Percentiles rank a stretch among this genome's conserved stretches.
phyloP scores from a whole-genome alignment of 1,140 invertebrate species.

The Littorina saxatilis region DNA sequence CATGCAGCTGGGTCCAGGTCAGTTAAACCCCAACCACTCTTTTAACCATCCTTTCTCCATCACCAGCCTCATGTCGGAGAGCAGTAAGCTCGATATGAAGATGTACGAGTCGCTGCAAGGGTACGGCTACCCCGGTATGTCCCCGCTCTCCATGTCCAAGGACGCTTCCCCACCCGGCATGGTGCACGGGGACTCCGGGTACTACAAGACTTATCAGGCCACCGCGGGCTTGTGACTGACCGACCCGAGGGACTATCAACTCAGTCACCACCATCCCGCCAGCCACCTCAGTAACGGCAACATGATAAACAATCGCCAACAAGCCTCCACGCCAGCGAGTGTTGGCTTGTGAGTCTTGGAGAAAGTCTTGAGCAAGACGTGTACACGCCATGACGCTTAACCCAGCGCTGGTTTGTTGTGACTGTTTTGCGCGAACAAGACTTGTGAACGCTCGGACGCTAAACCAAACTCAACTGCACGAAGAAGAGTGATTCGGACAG shows the following conservation, averaged over 20 bases:
- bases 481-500: too few relatives aligned
- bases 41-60: slow-evolving; percentile 92
- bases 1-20: slow-evolving; percentile 57
- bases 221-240: slow-evolving; percentile 65
- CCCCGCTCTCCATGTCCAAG: slow-evolving; percentile 63
- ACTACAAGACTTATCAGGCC: slow-evolving; percentile 73
- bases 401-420: too few relatives aligned
- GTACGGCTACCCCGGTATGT: slow-evolving; percentile 69
- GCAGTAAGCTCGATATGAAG: slow-evolving; percentile 73
- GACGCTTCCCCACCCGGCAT: slow-evolving; percentile 56
- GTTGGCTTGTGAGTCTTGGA: too few relatives aligned
- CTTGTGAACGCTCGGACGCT: too few relatives aligned
- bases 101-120: slow-evolving; percentile 69
- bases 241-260: background rate
- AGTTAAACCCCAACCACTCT: slow-evolving; percentile 65
- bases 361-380: too few relatives aligned
- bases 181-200: slow-evolving; percentile 52
- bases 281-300: too few relatives aligned
- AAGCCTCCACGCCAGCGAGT: too few relatives aligned
- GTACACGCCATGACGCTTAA: too few relatives aligned
- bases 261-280: background rate
- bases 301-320: too few relatives aligned
- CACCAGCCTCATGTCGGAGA: slow-evolving; percentile 74
- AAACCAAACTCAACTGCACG: too few relatives aligned
- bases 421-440: too few relatives aligned